Evolutionary conservation across 2,113 vertebrate species (phyloP), one percentile per base, ranked within the genome.

Genomic region (Quiscalus mexicanus): DNA sequence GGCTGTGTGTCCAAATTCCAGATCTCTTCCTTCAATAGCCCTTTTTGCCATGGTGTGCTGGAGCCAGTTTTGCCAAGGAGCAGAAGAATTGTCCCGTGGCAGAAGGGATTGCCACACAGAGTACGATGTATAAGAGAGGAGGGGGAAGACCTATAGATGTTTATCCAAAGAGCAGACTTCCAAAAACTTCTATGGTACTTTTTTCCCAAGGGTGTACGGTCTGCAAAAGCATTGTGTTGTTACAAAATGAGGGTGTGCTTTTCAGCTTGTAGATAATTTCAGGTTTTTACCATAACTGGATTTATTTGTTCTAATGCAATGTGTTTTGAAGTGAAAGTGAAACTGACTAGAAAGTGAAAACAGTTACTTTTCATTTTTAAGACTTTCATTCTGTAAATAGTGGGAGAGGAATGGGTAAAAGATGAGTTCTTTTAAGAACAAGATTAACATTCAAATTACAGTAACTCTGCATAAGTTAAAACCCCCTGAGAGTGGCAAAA

Each of bases 331-430:
- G 56, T 89, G 90, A 93, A 96, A 96, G 95, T 96, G 96, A 95
- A 97, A 96, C 96, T 96, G 93, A 96, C 6, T 94, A 95, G 95
- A 94, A 96, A 92, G 88, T 33, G 17, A 49, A 56, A 53, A 8
- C 2, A 28, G 18, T 65, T 76, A 7, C 8, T 62, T 71, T 30
- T 80, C 1, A 4, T 23, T 85, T 79, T 86, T 44, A 42, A 74
- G 33, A 33, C 15, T 47, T 78, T 41, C 35, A 37, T 84, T 55
- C 8, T 41, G 4, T n/a, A n/a, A 85, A 22, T 23, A 70, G 47
- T 49, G 20, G 23, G 52, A 92, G 27, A 83, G 16, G 20, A 89
- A 39, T 27, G 19, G 25, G 49, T 73, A 41, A 74, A 80, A 83
- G 27, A 65, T 41, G 6, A 74, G 23, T 62, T 69, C 14, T 81